Conservation (phyloP, 1,140 invertebrate genomes). For the Gonatopus flavifemur region DNA sequence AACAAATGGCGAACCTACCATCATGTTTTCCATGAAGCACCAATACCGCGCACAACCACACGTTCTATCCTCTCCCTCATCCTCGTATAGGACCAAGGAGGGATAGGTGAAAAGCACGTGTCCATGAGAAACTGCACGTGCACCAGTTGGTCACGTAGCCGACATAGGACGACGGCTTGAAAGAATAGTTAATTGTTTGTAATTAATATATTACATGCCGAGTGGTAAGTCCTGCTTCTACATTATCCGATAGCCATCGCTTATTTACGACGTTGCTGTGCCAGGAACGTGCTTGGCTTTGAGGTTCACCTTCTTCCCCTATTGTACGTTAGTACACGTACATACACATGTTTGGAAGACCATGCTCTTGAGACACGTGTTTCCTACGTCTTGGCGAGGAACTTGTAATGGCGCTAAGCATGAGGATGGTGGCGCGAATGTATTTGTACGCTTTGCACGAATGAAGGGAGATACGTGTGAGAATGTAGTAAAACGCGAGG, state of each 20-base stretch:
- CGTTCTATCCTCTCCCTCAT: slow-evolving; percentile 1
- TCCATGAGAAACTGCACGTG: neutral
- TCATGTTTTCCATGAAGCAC: slow-evolving; percentile 27
- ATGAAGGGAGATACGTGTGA: neutral
- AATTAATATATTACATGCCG: slow-evolving; percentile 48
- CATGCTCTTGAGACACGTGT: neutral
- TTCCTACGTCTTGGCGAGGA: neutral
- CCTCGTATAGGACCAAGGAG: neutral
- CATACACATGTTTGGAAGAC: neutral
- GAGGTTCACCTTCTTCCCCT: neutral
- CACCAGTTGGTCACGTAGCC: slow-evolving; percentile 22
- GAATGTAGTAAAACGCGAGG: neutral
- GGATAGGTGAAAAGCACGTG: neutral
- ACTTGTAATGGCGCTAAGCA: neutral
- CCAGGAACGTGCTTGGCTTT: neutral
- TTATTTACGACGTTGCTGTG: slow-evolving; percentile 28
- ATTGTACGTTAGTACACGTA: neutral
- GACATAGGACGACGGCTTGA: slow-evolving; percentile 4
- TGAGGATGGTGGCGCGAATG: neutral
- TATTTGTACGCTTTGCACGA: neutral
- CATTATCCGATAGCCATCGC: slow-evolving; percentile 39
- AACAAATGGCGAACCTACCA: slow-evolving; percentile 38
- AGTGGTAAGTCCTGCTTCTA: slow-evolving; percentile 29
- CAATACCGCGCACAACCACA: neutral
- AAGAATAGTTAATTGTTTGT: slow-evolving; percentile 46